phyloP scores from a whole-genome alignment of 1,140 invertebrate species.

The Psilanteris sp. region DNA sequence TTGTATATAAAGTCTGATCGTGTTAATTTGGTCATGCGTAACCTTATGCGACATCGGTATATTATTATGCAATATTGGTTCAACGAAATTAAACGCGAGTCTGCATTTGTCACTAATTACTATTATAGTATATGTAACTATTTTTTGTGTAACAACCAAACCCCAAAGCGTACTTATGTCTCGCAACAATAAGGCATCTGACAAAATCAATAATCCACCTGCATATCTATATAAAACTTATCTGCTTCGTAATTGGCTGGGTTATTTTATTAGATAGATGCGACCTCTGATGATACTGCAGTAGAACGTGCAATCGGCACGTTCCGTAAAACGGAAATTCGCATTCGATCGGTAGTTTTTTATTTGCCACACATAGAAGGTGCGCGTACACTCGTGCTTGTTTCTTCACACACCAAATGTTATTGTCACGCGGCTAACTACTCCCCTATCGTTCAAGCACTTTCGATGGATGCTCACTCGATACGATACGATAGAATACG shows the following conservation, averaged over 20 bases:
- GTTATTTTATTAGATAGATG: conserved; percentile 8
- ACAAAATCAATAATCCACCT: conserved; percentile 39
- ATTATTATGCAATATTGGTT: no score
- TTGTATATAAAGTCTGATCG: no score
- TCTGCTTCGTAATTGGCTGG: conserved; percentile 25
- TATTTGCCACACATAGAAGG: conserved; percentile 11
- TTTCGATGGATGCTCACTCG: conserved; percentile 80
- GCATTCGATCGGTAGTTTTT: conserved; percentile 62
- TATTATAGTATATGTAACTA: no score
- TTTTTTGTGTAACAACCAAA: no score
- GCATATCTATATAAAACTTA: conserved; percentile 21
- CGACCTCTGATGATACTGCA: not conserved
- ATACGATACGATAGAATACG: conserved; percentile 73
- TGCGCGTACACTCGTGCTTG: conserved; percentile 25
- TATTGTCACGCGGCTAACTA: conserved; percentile 49
- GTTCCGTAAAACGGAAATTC: conserved; percentile 61
- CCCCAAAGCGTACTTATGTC: not conserved
- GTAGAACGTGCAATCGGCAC: conserved; percentile 46
- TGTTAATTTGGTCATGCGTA: no score
- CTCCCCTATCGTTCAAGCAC: conserved; percentile 66
- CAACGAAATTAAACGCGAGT: no score
- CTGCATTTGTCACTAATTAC: no score
- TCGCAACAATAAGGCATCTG: conserved; percentile 4
- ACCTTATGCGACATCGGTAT: no score
- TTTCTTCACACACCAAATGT: conserved; percentile 26